Evolutionary conservation across 2,113 vertebrate genomes (phyloP).

Genomic region (Catharus fuscescens): DNA sequence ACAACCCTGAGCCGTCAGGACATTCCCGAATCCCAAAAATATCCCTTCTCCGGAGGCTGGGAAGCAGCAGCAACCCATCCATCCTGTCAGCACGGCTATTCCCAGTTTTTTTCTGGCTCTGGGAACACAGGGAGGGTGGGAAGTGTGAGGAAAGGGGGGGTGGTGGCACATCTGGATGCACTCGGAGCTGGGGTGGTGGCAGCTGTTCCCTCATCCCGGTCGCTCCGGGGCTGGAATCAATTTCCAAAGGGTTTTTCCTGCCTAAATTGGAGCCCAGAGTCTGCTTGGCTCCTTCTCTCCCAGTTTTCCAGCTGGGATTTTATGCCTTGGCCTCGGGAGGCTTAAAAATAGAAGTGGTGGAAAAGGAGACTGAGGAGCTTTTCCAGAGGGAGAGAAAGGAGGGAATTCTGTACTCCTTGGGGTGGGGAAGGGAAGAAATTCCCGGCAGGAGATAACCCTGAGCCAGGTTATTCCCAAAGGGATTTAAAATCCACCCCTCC

Average conservation of each 20-base stretch:
- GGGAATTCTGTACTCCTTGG: neutral
- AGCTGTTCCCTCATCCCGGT: neutral
- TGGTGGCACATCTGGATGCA: neutral
- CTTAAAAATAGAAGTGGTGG: neutral
- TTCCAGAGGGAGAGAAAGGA: neutral
- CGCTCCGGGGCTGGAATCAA: neutral
- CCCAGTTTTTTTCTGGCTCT: neutral
- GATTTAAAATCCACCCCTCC: accelerated
- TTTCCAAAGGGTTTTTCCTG: neutral
- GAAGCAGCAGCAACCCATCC: neutral
- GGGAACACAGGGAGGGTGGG: neutral
- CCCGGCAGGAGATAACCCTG: accelerated
- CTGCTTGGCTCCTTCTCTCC: neutral
- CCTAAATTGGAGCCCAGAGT: neutral
- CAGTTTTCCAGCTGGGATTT: neutral
- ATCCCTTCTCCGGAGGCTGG: neutral
- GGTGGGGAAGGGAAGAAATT: neutral
- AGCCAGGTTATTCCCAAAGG: neutral
- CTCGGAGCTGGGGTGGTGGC: neutral
- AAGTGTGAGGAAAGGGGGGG: neutral
- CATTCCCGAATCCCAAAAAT: neutral
- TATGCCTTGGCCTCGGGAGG: neutral
- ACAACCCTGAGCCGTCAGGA: neutral
- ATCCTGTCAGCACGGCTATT: neutral
- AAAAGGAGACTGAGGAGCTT: accelerated